Conservation (phyloP, 1,140 invertebrate genomes). For the Palaemon carinicauda region DNA sequence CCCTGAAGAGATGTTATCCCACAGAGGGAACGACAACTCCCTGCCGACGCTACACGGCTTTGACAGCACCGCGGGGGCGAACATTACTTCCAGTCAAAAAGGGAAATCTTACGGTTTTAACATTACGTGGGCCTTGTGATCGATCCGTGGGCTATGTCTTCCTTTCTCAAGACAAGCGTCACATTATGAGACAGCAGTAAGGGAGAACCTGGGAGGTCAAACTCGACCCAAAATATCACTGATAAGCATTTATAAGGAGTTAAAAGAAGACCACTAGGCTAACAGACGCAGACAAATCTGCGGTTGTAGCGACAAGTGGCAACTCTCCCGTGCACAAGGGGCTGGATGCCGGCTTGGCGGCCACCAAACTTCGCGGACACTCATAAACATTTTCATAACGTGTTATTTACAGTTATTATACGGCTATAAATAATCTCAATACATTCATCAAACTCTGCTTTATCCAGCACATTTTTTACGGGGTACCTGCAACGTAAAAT, state of each 20-base stretch:
- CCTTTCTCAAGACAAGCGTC: neutral
- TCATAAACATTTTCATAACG: slow-evolving; percentile 45
- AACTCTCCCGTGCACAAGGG: slow-evolving; percentile 49
- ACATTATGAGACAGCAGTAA: neutral
- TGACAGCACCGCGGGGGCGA: slow-evolving; percentile 46
- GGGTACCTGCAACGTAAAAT: neutral
- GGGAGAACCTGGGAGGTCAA: too few relatives aligned
- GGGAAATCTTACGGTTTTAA: slow-evolving; percentile 57
- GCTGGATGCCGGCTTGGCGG: slow-evolving; percentile 50
- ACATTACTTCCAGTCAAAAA: slow-evolving; percentile 56
- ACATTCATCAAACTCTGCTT: too few relatives aligned
- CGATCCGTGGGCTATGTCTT: slow-evolving; percentile 17
- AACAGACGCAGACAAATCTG: slow-evolving; percentile 24
- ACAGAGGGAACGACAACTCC: neutral
- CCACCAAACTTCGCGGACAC: slow-evolving; percentile 45
- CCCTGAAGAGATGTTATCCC: too few relatives aligned
- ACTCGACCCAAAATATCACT: too few relatives aligned
- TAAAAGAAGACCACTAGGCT: slow-evolving; percentile 10
- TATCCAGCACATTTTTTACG: too few relatives aligned
- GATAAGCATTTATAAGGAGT: neutral
- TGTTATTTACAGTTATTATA: neutral
- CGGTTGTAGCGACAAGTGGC: slow-evolving; percentile 46
- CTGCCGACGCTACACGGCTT: slow-evolving; percentile 3
- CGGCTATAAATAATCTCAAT: too few relatives aligned
- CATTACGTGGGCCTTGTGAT: slow-evolving; percentile 57